Evolutionary conservation across 53 echinoderm and acorn worm species (phyloP).

Genomic region (Astropecten irregularis): DNA sequence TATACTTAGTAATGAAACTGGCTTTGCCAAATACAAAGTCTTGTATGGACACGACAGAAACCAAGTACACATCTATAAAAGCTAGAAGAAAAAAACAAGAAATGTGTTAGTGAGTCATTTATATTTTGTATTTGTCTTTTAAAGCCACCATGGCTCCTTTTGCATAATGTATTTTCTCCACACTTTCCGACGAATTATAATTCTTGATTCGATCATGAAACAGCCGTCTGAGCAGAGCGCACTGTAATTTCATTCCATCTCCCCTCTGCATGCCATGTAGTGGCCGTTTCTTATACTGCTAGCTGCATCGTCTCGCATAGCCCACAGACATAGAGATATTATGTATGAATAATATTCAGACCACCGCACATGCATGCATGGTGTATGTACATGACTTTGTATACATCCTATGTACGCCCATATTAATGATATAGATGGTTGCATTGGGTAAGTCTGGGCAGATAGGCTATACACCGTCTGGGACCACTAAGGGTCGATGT

Average conservation of each 20-base stretch:
- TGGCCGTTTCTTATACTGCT: background rate
- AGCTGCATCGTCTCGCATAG: too few species aligned
- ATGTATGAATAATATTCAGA: too few species aligned
- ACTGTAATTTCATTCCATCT: constrained; percentile 8
- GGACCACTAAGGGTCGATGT: too few species aligned
- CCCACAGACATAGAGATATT: too few species aligned
- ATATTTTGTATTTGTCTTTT: background rate
- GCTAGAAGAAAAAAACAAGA: background rate
- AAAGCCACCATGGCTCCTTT: background rate
- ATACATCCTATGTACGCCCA: background rate
- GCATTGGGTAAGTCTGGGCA: background rate
- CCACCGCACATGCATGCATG: constrained; percentile 18
- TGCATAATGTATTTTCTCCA: background rate
- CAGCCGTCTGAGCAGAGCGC: background rate
- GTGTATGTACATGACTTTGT: background rate
- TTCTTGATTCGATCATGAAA: background rate
- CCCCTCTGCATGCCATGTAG: background rate
- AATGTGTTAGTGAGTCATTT: background rate
- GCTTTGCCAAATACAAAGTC: too few species aligned
- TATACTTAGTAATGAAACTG: too few species aligned
- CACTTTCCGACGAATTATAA: background rate
- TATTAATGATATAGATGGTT: background rate
- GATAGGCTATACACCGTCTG: background rate
- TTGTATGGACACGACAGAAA: too few species aligned
- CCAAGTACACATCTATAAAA: too few species aligned